Base-by-base conservation (phyloP, 2,113 vertebrate genomes). In the Leptosomus discolor region DNA sequence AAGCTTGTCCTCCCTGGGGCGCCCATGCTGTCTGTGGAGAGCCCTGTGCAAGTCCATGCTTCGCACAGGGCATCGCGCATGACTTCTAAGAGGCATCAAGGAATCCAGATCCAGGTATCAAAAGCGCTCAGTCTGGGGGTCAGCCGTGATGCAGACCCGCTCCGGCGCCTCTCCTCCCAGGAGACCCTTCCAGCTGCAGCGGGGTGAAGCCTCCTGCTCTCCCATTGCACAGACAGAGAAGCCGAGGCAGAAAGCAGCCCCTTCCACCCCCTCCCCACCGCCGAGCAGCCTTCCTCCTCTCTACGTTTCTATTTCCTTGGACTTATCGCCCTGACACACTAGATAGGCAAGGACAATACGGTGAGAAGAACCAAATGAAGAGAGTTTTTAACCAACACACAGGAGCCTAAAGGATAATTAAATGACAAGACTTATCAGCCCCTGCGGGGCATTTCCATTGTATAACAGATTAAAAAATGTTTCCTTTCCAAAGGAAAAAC, bases 401-500 rank as follows among this genome's bases (percentile, higher is more conserved):
- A 14, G 71, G 20, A 94, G 54, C 75, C 96, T 58, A 46, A 79
- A 90, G 90, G 94, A 93, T 95, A 96, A 97, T 94, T 88, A 97
- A 94, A 94, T 63, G 95, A 97, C 95, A 86, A 95, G 90, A 90
- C 92, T 88, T 86, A 92, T 11, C 92, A 70, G 85, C 73, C 92
- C 97, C 85, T 9, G 0, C 0, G 75, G 90, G 95, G 88, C 75
- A 46, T 39, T 58, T 11, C 92, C 90, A 92, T 92, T 97, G 96
- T 97, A n/a, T 1, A 85, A 50, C 88, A 92, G 95, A 94, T 97
- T 88, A 90, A 96, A 96, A 95, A 94, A n/a, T 80, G 88, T 87
- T 96, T 81, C 88, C 57, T 92, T 82, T 89, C 95, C 91, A 75
- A 87, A 92, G 91, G 8, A 80, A 77, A 77, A 88, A 6, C 97